phyloP scores from a whole-genome alignment of 1,140 invertebrate species.

The Berghia stephanieae region DNA sequence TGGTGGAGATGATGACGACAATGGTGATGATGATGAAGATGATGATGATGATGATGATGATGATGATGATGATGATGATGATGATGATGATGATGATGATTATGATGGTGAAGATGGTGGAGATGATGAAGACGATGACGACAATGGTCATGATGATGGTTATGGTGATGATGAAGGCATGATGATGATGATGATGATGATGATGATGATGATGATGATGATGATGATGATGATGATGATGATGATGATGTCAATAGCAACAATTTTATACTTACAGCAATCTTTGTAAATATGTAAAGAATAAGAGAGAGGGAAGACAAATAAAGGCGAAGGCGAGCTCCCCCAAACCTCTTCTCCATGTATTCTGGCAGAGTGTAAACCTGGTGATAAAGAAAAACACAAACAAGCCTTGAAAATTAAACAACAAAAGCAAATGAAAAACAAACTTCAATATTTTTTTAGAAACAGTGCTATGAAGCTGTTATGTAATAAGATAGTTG shows the following conservation, averaged over 20 bases:
- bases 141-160: background rate
- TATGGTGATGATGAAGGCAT: too few relatives aligned
- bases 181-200: background rate
- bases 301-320: conserved; percentile 72
- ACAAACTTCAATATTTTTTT: too few relatives aligned
- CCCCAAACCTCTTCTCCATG: conserved; percentile 72
- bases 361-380: conserved; percentile 75
- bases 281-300: conserved; percentile 75
- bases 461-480: too few relatives aligned
- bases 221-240: background rate
- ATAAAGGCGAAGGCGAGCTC: conserved; percentile 71
- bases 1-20: background rate
- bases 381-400: too few relatives aligned
- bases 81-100: background rate
- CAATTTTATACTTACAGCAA: conserved; percentile 67
- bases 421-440: too few relatives aligned
- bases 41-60: background rate
- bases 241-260: background rate
- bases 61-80: background rate
- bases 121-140: background rate
- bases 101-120: background rate
- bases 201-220: background rate
- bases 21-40: background rate
- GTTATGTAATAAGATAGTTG: too few relatives aligned
- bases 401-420: too few relatives aligned